Evolutionary conservation across 92 coral and sea anemone species (phyloP).

Genomic region (Palythoa caribaeorum): DNA sequence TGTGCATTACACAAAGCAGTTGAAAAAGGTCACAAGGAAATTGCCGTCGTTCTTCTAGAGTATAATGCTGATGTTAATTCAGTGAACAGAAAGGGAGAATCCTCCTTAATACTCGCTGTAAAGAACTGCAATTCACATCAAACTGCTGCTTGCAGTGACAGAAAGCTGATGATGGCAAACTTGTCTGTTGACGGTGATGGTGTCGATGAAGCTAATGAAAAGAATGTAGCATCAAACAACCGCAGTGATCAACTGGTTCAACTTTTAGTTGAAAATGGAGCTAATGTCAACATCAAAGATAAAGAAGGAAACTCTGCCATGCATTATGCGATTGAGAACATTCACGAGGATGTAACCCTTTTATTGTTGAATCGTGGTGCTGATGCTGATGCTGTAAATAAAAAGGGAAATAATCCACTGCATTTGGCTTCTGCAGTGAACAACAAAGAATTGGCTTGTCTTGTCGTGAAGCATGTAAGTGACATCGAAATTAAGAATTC

Average conservation of each 20-base stretch:
- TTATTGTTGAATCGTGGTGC: slow-evolving; percentile 18
- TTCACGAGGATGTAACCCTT: background rate
- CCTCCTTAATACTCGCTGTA: slow-evolving; percentile 15
- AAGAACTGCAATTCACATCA: background rate
- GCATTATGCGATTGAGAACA: slow-evolving; percentile 20
- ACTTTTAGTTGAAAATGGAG: slow-evolving; percentile 18
- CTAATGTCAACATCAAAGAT: background rate
- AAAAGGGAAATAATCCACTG: slow-evolving; percentile 9
- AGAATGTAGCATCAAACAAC: background rate
- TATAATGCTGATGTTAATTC: slow-evolving; percentile 10
- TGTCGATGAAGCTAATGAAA: background rate
- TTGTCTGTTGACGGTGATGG: background rate
- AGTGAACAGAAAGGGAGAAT: slow-evolving; percentile 6
- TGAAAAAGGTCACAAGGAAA: background rate
- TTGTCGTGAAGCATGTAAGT: slow-evolving; percentile 6
- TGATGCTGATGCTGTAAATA: slow-evolving; percentile 21
- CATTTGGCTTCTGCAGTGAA: slow-evolving; percentile 12
- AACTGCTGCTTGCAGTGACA: background rate
- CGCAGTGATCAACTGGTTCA: background rate
- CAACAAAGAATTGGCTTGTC: slow-evolving; percentile 14
- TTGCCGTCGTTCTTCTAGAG: background rate
- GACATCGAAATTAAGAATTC: slow-evolving; percentile 5
- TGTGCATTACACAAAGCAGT: slow-evolving; percentile 42
- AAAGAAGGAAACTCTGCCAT: slow-evolving; percentile 33
- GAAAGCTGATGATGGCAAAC: background rate